A percentile compares a stretch with the other conserved stretches of the same genome.
phyloP scores from a whole-genome alignment of 2,888 invertebrate species.

The Colostygia pectinataria region DNA sequence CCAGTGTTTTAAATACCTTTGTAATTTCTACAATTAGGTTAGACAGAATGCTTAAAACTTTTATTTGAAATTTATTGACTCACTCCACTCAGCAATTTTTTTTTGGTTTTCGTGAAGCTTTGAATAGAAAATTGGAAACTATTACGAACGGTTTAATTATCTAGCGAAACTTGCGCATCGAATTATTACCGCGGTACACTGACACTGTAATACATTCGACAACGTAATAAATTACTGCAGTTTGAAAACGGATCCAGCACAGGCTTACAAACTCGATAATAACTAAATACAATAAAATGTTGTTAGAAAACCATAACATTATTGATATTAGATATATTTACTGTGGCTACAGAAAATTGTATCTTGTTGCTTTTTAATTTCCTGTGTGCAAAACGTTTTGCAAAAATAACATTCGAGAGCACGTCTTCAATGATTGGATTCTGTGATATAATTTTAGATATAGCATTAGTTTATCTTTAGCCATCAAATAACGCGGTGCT shows the following conservation, averaged over 20 bases:
- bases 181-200: background rate
- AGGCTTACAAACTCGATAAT: no score
- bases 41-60: no score
- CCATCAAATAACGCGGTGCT: conserved; percentile 15
- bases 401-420: conserved; percentile 9
- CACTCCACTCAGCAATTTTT: background rate
- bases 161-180: background rate
- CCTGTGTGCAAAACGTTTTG: conserved; percentile 2
- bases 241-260: background rate
- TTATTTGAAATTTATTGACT: no score
- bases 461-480: conserved; percentile 14
- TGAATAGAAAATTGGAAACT: background rate
- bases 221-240: conserved; percentile 22
- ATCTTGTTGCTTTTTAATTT: background rate
- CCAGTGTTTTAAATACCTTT: background rate
- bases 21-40: no score
- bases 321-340: no score
- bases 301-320: background rate
- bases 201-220: conserved; percentile 22
- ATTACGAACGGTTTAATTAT: background rate
- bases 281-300: no score
- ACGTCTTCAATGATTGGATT: conserved; percentile 10
- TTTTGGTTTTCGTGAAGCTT: background rate
- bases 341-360: background rate
- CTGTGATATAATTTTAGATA: conserved; percentile 15